These are phyloP conservation scores for Alsophila aescularia DNA, from an alignment of 2,888 invertebrate genomes.

Conservation along the genomic window DNA sequence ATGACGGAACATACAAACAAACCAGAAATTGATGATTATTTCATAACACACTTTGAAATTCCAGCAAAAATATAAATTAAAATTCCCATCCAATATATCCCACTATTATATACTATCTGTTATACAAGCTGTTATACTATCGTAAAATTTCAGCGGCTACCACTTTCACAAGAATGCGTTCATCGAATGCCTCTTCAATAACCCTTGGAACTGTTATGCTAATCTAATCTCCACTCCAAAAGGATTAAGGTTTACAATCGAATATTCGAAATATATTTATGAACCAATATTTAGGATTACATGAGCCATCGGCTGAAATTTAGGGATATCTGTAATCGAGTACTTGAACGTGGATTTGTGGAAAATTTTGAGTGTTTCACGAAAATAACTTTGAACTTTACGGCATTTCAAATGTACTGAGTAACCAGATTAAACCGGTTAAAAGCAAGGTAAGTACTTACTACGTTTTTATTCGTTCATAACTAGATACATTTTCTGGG, in stretches of 20 bases:
- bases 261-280: not conserved
- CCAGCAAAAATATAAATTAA: too few species aligned
- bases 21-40: too few species aligned
- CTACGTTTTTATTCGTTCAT: too few species aligned
- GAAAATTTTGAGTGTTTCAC: too few species aligned
- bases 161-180: constrained; percentile 8
- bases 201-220: not conserved
- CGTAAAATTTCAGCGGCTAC: constrained; percentile 1
- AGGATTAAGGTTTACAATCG: not conserved
- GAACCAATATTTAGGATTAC: constrained; percentile 1
- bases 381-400: too few species aligned
- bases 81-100: not conserved
- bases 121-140: too few species aligned
- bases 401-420: too few species aligned
- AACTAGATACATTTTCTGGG: too few species aligned
- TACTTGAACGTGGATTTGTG: not conserved
- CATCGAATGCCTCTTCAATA: not conserved
- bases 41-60: too few species aligned
- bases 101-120: not conserved
- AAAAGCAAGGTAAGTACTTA: too few species aligned
- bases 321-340: not conserved
- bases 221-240: not conserved
- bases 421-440: too few species aligned
- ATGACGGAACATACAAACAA: too few species aligned
- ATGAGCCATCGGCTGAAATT: constrained; percentile 8